Conservation (phyloP, 2,888 invertebrate species). For the Cephus pulcher region DNA sequence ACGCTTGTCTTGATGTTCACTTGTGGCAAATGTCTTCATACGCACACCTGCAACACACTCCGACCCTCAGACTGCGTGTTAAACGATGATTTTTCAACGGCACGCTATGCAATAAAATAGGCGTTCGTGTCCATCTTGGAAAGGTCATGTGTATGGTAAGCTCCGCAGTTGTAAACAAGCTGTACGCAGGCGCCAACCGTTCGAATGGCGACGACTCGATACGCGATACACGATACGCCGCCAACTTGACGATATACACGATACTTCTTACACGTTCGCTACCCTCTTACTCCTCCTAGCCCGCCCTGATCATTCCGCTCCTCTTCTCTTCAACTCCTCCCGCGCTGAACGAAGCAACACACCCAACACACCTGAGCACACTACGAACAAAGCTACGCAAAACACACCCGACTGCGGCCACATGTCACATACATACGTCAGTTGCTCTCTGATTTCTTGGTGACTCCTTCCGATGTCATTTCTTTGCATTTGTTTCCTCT, state of each 20-base stretch:
- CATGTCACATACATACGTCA: not conserved
- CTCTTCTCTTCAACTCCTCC: not conserved
- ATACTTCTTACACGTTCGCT: not conserved
- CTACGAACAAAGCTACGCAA: not conserved
- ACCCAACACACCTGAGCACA: not conserved
- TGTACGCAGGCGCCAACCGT: conserved; percentile 62
- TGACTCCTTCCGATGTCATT: not conserved
- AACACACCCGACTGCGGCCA: not conserved
- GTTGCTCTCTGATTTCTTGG: not conserved
- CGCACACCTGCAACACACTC: not conserved
- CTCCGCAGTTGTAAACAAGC: conserved; percentile 67
- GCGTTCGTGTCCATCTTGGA: conserved; percentile 65
- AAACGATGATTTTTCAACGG: conserved; percentile 13
- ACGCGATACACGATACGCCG: conserved; percentile 38
- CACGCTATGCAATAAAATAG: conserved; percentile 39
- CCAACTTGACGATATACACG: not conserved
- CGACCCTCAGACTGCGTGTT: conserved; percentile 4
- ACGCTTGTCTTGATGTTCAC: too few relatives aligned
- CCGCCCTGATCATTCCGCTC: too few relatives aligned
- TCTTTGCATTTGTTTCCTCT: not conserved
- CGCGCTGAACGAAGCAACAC: not conserved
- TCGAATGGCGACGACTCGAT: conserved; percentile 55
- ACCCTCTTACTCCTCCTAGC: not conserved
- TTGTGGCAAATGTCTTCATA: not conserved
- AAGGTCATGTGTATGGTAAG: conserved; percentile 65